Evolutionary conservation across 2,113 vertebrate genomes (phyloP).

Genomic region (Cettia cetti): DNA sequence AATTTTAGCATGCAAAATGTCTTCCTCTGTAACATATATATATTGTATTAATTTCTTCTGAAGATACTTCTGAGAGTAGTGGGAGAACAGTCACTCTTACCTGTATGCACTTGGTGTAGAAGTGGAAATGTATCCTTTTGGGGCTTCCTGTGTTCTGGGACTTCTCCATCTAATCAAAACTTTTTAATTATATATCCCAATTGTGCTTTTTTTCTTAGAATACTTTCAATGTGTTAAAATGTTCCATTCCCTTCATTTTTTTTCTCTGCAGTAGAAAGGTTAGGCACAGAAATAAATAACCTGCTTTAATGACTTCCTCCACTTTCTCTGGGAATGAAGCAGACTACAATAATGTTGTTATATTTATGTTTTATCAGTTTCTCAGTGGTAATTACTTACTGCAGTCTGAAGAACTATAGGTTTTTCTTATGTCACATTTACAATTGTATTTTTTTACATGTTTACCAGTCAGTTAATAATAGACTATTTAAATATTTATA

Average conservation of each 20-base stretch:
- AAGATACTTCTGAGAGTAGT: neutral
- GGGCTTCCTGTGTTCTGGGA: neutral
- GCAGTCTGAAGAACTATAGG: neutral
- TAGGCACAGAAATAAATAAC: neutral
- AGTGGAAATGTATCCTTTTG: neutral
- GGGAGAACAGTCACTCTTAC: neutral
- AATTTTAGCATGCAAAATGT: neutral
- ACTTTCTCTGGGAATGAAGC: neutral
- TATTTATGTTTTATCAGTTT: neutral
- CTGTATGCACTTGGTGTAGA: neutral
- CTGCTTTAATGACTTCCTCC: neutral
- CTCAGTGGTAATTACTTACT: neutral
- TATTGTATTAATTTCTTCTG: neutral
- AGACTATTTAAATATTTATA: slow-evolving; percentile 27
- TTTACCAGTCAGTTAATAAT: neutral
- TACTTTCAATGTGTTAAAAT: neutral
- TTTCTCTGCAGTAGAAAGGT: neutral
- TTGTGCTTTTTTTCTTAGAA: neutral
- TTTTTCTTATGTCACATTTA: neutral
- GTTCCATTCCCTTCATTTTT: neutral
- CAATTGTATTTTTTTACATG: neutral
- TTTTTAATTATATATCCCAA: neutral
- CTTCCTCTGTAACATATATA: neutral
- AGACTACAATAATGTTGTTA: neutral
- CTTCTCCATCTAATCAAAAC: neutral